Evolutionary conservation across 1,140 invertebrate species (phyloP).

Genomic region (Coenobita brevimanus): DNA sequence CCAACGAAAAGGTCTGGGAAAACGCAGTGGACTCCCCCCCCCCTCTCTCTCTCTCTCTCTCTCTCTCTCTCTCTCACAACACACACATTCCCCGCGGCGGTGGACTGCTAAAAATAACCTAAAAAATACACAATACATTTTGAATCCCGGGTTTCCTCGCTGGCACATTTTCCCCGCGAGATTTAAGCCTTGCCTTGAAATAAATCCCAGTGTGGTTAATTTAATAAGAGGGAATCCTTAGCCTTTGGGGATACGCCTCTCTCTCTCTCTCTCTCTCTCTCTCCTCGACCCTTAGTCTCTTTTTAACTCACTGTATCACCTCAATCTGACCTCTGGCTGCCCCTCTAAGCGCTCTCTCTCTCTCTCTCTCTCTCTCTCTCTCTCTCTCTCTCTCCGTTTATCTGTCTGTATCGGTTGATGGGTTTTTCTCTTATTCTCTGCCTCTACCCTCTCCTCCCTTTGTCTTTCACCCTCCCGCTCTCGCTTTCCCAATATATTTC

Average conservation of each 20-base stretch:
- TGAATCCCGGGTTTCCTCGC: no score
- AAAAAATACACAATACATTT: no score
- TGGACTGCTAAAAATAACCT: background rate
- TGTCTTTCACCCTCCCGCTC: background rate
- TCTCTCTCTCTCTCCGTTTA: slow-evolving; percentile 3
- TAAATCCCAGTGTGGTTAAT: no score
- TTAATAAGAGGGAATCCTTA: no score
- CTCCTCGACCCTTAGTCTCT: background rate
- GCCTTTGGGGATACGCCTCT: background rate
- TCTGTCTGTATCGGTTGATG: background rate
- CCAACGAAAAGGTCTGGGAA: no score
- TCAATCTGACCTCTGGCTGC: background rate
- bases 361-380: slow-evolving; percentile 18
- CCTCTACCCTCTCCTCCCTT: background rate
- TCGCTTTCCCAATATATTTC: background rate
- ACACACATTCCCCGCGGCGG: background rate
- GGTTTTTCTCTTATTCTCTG: background rate
- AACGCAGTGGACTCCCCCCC: no score
- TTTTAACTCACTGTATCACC: background rate
- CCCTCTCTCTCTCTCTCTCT: slow-evolving; percentile 7
- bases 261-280: slow-evolving; percentile 13
- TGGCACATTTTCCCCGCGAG: no score
- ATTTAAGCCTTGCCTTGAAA: no score
- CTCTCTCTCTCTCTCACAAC: slow-evolving; percentile 4
- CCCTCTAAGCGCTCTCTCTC: slow-evolving; percentile 7